phyloP scores from a whole-genome alignment of 2,888 invertebrate genomes.

The Erebia palarica region DNA sequence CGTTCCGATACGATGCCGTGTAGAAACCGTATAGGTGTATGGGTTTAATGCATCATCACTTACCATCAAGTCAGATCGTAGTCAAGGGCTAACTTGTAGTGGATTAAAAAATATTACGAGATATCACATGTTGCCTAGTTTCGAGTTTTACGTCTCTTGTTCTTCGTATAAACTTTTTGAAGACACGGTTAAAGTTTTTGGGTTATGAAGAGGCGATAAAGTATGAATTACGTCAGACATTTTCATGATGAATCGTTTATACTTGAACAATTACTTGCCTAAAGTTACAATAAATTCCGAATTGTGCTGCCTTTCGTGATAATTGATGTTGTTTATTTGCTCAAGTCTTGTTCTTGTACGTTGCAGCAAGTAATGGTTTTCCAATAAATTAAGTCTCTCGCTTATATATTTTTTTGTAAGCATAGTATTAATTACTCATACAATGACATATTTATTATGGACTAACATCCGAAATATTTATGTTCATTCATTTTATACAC shows the following conservation, averaged over 20 bases:
- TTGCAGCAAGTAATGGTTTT: background rate
- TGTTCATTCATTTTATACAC: no score
- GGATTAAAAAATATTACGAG: background rate
- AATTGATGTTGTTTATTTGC: constrained; percentile 20
- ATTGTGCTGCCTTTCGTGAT: constrained; percentile 8
- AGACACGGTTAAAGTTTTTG: constrained; percentile 16
- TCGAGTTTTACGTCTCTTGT: constrained; percentile 17
- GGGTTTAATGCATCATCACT: no score
- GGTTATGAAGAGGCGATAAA: constrained; percentile 7
- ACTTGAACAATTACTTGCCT: constrained; percentile 14
- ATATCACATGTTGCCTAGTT: constrained; percentile 29
- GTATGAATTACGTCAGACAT: constrained; percentile 9
- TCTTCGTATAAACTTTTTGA: constrained; percentile 2
- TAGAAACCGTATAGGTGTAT: no score
- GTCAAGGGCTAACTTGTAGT: no score
- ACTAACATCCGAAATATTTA: no score
- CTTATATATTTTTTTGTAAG: background rate
- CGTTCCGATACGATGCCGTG: no score
- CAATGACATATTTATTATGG: background rate
- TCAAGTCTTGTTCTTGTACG: background rate
- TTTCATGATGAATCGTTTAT: constrained; percentile 20
- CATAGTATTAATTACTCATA: background rate
- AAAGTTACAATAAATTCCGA: constrained; percentile 16
- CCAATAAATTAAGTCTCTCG: background rate
- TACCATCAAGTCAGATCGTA: no score